Conservation (phyloP, 92 coral and sea anemone genomes). For the Umimayanthus chanpuru region DNA sequence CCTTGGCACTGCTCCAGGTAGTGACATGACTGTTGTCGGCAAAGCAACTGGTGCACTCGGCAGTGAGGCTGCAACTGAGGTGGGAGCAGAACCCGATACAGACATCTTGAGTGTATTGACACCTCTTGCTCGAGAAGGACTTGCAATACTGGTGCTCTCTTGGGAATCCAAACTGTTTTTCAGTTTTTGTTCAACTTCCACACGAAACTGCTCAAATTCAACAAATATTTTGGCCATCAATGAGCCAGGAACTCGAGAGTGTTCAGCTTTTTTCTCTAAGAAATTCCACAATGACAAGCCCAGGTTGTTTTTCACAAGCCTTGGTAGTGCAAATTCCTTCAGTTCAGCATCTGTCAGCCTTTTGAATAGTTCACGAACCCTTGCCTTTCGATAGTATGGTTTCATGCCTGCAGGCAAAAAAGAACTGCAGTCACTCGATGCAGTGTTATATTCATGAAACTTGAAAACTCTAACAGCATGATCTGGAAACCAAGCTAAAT, state of each 20-base stretch:
- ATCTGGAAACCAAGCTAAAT: conserved; percentile 26
- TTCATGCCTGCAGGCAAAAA: conserved; percentile 22
- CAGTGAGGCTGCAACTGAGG: neutral
- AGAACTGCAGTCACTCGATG: conserved; percentile 5
- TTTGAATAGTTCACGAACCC: conserved; percentile 33
- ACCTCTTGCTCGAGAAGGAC: neutral
- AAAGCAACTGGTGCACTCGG: too few relatives aligned
- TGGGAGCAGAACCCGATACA: neutral
- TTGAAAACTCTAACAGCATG: conserved; percentile 26
- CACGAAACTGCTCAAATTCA: conserved; percentile 37
- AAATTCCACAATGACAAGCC: conserved; percentile 22
- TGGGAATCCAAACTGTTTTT: conserved; percentile 8
- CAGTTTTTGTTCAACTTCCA: conserved; percentile 30
- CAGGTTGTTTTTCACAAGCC: conserved; percentile 20
- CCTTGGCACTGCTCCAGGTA: neutral
- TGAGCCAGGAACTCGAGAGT: conserved; percentile 35
- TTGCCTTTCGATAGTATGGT: conserved; percentile 31
- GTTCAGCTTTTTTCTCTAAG: conserved; percentile 37
- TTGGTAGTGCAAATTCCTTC: conserved; percentile 43
- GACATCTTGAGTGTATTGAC: neutral
- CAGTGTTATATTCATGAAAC: conserved; percentile 30
- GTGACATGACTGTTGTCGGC: neutral
- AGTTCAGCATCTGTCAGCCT: conserved; percentile 32
- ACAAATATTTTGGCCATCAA: conserved; percentile 28
- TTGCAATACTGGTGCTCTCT: neutral